These are phyloP conservation scores for Periphyllus acericola DNA, from an alignment of 2,888 invertebrate genomes.

Conservation along the genomic window DNA sequence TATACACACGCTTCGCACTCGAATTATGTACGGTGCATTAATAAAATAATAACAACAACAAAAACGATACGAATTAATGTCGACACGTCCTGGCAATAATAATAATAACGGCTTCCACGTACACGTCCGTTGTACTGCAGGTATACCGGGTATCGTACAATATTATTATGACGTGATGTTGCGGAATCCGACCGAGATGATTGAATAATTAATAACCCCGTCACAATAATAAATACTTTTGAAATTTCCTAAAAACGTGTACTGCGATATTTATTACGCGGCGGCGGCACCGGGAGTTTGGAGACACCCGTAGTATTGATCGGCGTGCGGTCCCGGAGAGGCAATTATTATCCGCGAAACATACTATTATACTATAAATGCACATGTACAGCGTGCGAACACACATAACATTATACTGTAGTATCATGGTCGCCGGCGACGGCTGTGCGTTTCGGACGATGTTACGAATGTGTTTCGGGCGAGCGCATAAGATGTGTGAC, in stretches of 20 bases:
- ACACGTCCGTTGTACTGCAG: not conserved
- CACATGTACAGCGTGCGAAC: too few species aligned
- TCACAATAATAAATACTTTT: not conserved
- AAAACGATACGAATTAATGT: not conserved
- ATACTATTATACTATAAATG: too few species aligned
- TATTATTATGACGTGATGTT: not conserved
- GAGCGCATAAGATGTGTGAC: too few species aligned
- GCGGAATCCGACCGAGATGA: not conserved
- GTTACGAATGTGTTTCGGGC: too few species aligned
- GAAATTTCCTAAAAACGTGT: not conserved
- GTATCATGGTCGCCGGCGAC: too few species aligned
- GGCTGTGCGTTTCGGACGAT: too few species aligned
- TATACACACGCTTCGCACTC: not conserved
- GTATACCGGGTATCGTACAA: not conserved
- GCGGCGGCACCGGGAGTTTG: not conserved
- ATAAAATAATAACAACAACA: not conserved
- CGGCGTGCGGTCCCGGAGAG: not conserved
- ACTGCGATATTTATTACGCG: not conserved
- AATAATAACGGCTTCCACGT: not conserved
- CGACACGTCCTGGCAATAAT: not conserved
- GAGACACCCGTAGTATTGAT: not conserved
- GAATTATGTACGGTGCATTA: not conserved
- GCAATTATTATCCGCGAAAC: too few species aligned
- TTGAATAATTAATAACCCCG: not conserved
- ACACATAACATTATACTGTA: too few species aligned